phyloP scores from a whole-genome alignment of 2,113 vertebrate species.

The Scartelaos histophorus region DNA sequence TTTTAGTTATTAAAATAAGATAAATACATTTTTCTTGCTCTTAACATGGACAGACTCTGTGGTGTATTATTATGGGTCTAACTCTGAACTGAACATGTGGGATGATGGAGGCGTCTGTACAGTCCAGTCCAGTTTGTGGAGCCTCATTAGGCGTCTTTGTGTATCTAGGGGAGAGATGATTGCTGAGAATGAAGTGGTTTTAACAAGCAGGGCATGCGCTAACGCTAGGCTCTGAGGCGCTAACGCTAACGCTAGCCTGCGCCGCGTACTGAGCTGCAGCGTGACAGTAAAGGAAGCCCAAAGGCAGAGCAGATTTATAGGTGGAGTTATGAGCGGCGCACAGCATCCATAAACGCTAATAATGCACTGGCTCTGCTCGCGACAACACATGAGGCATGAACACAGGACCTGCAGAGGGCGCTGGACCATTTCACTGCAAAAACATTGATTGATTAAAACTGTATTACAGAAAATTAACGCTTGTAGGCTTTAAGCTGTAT shows the following conservation, averaged over 20 bases:
- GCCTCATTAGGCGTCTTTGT: slow-evolving; percentile 61
- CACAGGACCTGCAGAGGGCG: neutral
- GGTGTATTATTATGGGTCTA: neutral
- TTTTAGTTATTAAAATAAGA: no score
- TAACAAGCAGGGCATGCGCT: slow-evolving; percentile 55
- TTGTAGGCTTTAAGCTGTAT: no score
- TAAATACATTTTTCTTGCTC: neutral
- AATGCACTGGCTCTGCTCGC: slow-evolving; percentile 2
- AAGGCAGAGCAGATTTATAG: slow-evolving; percentile 38
- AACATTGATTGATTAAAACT: neutral
- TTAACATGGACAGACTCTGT: neutral
- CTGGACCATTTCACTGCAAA: neutral
- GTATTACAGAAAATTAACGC: no score
- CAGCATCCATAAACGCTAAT: slow-evolving; percentile 20
- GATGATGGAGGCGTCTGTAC: slow-evolving; percentile 14
- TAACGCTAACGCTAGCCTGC: slow-evolving; percentile 28
- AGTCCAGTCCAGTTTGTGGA: slow-evolving; percentile 37
- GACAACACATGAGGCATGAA: neutral
- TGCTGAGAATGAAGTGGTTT: slow-evolving; percentile 60
- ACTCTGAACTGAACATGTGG: slow-evolving; percentile 49
- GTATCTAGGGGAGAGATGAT: slow-evolving; percentile 48
- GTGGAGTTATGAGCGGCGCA: slow-evolving; percentile 7
- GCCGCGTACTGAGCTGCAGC: slow-evolving; percentile 9
- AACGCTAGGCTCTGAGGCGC: slow-evolving; percentile 14
- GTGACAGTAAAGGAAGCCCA: slow-evolving; percentile 37